Evolutionary conservation across 2,888 invertebrate genomes (phyloP).

Genomic region (Argyresthia albistria): DNA sequence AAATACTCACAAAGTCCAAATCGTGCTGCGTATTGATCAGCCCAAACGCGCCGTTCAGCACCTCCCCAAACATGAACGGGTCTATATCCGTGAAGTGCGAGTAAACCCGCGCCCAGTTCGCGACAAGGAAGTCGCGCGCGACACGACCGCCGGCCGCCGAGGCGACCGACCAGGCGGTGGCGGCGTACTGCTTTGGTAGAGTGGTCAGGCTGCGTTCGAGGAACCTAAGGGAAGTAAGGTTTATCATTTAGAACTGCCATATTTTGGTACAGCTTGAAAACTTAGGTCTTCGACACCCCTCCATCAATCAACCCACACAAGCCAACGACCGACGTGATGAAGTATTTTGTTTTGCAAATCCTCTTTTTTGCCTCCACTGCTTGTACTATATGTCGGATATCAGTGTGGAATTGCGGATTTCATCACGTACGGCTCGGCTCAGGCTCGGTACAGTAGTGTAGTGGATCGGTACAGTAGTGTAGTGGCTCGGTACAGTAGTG

Average conservation of each 20-base stretch:
- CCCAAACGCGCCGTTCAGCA: slow-evolving; percentile 48
- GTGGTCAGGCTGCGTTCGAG: slow-evolving; percentile 45
- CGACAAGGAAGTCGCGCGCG: slow-evolving; percentile 82
- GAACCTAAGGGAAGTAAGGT: slow-evolving; percentile 27
- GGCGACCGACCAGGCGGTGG: slow-evolving; percentile 47
- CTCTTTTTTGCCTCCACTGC: too few species aligned
- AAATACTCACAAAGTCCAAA: slow-evolving; percentile 18
- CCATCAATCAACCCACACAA: too few species aligned
- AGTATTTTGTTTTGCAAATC: too few species aligned
- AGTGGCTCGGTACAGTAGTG: too few species aligned
- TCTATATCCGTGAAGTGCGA: slow-evolving; percentile 42
- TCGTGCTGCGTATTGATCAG: slow-evolving; percentile 39
- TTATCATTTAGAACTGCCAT: neutral
- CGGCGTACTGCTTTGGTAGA: slow-evolving; percentile 54
- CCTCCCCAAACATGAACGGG: slow-evolving; percentile 45
- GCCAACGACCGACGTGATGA: too few species aligned
- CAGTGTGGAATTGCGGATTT: too few species aligned
- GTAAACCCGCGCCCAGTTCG: slow-evolving; percentile 77
- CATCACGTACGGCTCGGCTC: too few species aligned
- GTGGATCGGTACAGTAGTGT: too few species aligned
- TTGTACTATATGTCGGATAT: too few species aligned
- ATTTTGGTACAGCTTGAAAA: too few species aligned
- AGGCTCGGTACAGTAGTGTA: too few species aligned
- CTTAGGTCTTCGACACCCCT: too few species aligned
- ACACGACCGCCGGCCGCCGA: slow-evolving; percentile 53